phyloP scores from a whole-genome alignment of 1,140 invertebrate genomes.

The Zaprionus inermis region DNA sequence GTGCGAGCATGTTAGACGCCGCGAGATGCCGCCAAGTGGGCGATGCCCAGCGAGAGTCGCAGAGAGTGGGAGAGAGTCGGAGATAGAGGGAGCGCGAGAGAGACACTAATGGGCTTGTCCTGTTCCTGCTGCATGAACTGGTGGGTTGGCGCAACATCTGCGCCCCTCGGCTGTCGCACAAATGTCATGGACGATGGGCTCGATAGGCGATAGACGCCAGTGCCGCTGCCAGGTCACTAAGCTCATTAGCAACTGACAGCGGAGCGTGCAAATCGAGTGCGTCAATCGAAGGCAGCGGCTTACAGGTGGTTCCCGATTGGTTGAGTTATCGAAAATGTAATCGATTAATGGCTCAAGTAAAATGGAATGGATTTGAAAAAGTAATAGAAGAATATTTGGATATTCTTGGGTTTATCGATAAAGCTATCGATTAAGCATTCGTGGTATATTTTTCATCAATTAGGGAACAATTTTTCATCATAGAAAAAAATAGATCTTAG shows the following conservation, averaged over 20 bases:
- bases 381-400: no score
- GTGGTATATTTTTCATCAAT: no score
- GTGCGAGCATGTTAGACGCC: conserved; percentile 6
- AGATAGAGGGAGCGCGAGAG: neutral
- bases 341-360: neutral
- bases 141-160: conserved; percentile 7
- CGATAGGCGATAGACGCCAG: neutral
- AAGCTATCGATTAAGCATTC: neutral
- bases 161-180: conserved; percentile 1
- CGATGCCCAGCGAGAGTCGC: conserved; percentile 14
- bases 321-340: no score
- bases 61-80: neutral
- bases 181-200: conserved; percentile 12
- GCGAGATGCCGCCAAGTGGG: conserved; percentile 38
- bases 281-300: conserved; percentile 19
- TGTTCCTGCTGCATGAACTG: conserved; percentile 12
- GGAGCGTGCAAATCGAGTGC: conserved; percentile 8
- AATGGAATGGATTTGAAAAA: neutral
- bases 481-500: no score
- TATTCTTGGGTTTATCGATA: neutral
- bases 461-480: no score
- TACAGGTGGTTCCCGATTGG: neutral
- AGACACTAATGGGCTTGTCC: conserved; percentile 27
- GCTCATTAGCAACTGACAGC: conserved; percentile 27
- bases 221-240: conserved; percentile 9